phyloP scores from a whole-genome alignment of 2,797 vertebrate genomes.

The Crocodylus rhombifer region DNA sequence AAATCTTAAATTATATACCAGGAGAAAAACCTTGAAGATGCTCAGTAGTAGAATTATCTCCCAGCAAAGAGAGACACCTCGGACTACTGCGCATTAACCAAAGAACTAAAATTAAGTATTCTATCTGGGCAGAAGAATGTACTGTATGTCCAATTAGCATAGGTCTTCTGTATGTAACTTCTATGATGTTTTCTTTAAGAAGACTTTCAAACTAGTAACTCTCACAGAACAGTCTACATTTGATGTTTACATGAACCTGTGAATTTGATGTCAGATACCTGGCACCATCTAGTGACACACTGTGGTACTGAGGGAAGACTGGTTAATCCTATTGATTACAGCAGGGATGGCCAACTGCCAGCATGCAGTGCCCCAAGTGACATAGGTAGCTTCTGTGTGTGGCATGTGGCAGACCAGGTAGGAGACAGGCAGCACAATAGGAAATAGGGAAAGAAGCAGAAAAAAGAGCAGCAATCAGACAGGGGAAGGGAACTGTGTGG shows the following conservation, averaged over 20 bases:
- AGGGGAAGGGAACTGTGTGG: too few relatives aligned
- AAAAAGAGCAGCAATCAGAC: too few relatives aligned
- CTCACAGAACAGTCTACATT: not conserved
- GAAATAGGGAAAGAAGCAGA: too few relatives aligned
- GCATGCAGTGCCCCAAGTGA: too few relatives aligned
- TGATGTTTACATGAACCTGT: not conserved
- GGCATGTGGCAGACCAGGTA: not conserved
- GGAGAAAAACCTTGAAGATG: not conserved
- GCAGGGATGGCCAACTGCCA: too few relatives aligned
- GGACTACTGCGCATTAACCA: not conserved
- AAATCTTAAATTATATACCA: not conserved
- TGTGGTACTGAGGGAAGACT: not conserved
- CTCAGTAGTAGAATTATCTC: not conserved
- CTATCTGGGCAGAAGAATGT: not conserved
- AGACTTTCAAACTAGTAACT: not conserved
- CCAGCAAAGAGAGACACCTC: not conserved
- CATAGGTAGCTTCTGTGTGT: too few relatives aligned
- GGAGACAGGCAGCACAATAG: not conserved
- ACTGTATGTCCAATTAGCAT: not conserved
- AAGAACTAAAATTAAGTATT: not conserved
- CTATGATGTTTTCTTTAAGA: not conserved
- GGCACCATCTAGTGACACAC: constrained; percentile 54
- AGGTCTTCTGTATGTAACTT: not conserved
- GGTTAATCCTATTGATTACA: not conserved
- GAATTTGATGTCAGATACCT: not conserved